A percentile compares a stretch with the other conserved stretches of the same genome.
Conservation (phyloP, 2,797 vertebrate genomes). For the Chelon auratus region DNA sequence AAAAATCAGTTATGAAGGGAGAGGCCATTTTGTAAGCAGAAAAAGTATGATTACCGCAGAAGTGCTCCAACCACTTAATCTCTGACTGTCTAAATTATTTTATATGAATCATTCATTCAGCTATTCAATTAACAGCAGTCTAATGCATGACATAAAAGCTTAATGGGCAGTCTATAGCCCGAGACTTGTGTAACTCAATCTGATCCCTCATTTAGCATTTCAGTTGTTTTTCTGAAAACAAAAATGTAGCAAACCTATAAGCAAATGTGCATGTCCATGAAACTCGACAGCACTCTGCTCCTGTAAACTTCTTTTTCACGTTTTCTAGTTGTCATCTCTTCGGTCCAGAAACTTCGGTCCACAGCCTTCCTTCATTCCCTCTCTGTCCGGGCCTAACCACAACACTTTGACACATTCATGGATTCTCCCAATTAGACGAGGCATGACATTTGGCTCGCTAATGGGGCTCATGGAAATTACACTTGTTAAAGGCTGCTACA, state of each 20-base stretch:
- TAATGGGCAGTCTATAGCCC: not conserved
- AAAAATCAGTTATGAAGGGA: conserved; percentile 2
- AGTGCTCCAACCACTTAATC: not conserved
- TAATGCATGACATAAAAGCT: not conserved
- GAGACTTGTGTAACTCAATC: not conserved
- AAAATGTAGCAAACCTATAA: no score
- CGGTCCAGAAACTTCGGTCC: no score
- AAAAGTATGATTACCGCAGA: conserved; percentile 21
- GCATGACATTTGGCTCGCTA: no score
- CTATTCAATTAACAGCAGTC: not conserved
- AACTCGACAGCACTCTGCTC: not conserved
- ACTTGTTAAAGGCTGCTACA: no score
- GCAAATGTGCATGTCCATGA: not conserved
- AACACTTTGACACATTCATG: not conserved
- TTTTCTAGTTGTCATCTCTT: no score
- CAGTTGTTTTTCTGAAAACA: no score
- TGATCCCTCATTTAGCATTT: not conserved
- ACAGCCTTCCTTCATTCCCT: not conserved
- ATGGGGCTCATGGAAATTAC: no score
- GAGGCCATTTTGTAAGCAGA: conserved; percentile 12
- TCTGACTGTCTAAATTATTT: not conserved
- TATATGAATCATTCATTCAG: not conserved
- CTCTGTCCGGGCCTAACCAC: not conserved
- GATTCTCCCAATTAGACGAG: not conserved
- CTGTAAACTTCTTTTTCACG: not conserved